Base-by-base conservation (phyloP, 2,113 vertebrate genomes). In the Deroptyus accipitrinus region DNA sequence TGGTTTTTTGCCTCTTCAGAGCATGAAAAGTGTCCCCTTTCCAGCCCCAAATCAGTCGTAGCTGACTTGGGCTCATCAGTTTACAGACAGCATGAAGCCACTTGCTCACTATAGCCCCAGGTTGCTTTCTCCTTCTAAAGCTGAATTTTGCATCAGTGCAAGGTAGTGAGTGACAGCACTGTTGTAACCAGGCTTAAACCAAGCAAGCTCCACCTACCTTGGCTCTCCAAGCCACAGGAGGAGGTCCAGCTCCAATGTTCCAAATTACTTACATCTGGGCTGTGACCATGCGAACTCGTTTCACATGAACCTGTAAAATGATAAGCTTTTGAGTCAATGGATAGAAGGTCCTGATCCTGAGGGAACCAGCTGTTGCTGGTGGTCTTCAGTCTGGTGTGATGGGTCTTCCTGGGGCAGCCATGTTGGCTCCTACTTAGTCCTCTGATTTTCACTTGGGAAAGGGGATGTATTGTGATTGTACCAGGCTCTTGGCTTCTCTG, bases 11-110 rank as follows among this genome's bases (percentile, higher is more conserved):
- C 25, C 19, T 70, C n/a, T 78, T 86, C 67, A 54, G 44, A 81
- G 54, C 70, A 18, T n/a, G 67, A 39, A 78, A 84, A 44, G 35
- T 93, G 86, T 92, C 82, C 46, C 67, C 54, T 86, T 68, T 85
- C 79, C 55, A 83, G 82, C 85, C 63, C 75, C 41, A 66, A 67
- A 83, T 91, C 91, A 83, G 68, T 95, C 77, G 31, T 68, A 83
- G 84, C 82, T 76, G 54, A 52, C 46, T 64, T 41, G 24, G 80
- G 92, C 54, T 86, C 85, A 59, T 33, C 4, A 59, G 85, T 94
- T 95, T 90, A 68, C 82, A 95, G 81, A 6, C 69, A 89, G 81
- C 52, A 7, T 41, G 63, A 90, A 83, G 28, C 66, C 77, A 52
- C 72, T 82, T 77, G 82, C 87, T 95, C 10, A 0, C 79, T 77